Conservation (phyloP, 2,113 vertebrate genomes). For the Sorex araneus region DNA sequence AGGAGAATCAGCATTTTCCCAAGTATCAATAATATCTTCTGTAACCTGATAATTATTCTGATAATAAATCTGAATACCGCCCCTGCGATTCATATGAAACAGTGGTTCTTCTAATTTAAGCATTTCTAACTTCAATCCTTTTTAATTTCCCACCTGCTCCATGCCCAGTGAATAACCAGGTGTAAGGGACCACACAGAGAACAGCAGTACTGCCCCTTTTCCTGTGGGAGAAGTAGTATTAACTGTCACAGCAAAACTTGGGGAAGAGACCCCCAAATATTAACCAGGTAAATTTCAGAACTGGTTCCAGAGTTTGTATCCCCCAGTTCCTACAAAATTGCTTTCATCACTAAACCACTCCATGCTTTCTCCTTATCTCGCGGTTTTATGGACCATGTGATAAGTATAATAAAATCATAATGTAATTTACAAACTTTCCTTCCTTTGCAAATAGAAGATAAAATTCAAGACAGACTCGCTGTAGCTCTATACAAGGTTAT, state of each 20-base stretch:
- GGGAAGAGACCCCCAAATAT: neutral
- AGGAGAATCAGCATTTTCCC: neutral
- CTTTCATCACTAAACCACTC: neutral
- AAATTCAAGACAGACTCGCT: conserved; percentile 34
- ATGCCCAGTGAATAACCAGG: neutral
- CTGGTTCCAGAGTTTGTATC: neutral
- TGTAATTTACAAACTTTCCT: conserved; percentile 38
- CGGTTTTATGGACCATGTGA: neutral
- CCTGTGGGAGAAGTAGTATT: neutral
- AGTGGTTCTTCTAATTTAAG: neutral
- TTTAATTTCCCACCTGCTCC: neutral
- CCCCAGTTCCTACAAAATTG: neutral
- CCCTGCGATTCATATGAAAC: conserved; percentile 23
- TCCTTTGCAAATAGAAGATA: conserved; percentile 55
- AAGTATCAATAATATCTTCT: conserved; percentile 20
- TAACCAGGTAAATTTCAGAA: neutral
- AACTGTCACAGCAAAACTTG: neutral
- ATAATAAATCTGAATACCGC: conserved; percentile 37
- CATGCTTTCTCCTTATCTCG: neutral
- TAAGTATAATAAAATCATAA: conserved; percentile 39
- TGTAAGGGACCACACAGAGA: neutral
- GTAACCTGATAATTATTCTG: neutral
- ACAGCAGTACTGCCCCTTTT: neutral
- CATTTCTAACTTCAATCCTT: neutral
- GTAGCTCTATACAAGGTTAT: neutral